Conservation (phyloP, 2,797 vertebrate species). For the Natrix natrix region DNA sequence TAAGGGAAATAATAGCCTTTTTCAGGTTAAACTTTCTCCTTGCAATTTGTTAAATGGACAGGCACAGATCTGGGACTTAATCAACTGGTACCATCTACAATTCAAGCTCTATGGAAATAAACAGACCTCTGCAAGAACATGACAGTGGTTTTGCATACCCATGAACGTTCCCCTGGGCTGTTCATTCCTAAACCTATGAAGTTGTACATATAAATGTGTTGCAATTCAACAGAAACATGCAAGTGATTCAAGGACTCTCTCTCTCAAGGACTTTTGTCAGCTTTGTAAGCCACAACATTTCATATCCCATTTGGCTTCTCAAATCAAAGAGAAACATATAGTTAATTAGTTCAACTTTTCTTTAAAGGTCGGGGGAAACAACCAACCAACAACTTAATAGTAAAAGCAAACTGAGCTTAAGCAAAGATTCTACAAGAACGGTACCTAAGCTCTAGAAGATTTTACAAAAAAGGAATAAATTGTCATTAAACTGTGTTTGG, state of each 20-base stretch:
- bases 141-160: neutral
- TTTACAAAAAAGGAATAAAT: constrained; percentile 51
- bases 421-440: constrained; percentile 61
- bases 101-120: neutral
- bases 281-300: constrained; percentile 40
- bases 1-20: neutral
- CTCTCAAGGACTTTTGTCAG: constrained; percentile 44
- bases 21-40: neutral
- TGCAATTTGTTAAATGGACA: neutral
- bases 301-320: constrained; percentile 49
- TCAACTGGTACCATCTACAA: neutral
- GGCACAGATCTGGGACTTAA: neutral
- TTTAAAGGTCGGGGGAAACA: constrained; percentile 42
- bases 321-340: constrained; percentile 48
- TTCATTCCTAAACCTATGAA: neutral
- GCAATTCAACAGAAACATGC: neutral
- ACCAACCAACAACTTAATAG: constrained; percentile 62
- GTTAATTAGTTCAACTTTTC: constrained; percentile 50
- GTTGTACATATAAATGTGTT: neutral
- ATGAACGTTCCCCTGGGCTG: neutral
- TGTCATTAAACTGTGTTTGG: constrained; percentile 27
- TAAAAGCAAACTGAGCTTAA: constrained; percentile 58
- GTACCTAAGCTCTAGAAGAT: constrained; percentile 59
- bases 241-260: constrained; percentile 22
- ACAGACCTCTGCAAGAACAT: neutral